Conservation (phyloP, 2,113 vertebrate genomes). For the Ranitomeya imitator region DNA sequence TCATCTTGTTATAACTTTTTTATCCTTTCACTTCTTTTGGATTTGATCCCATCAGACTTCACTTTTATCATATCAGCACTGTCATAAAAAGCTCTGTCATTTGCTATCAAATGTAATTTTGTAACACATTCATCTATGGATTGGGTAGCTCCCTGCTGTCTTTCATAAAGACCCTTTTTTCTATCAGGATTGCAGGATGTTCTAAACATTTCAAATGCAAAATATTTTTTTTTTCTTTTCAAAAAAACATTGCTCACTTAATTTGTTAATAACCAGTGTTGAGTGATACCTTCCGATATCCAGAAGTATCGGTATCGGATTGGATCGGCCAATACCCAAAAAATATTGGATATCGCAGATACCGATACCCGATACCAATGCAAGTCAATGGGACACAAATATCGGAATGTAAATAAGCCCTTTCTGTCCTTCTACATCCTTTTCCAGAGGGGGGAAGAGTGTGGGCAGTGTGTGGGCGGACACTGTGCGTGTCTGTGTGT, state of each 20-base stretch:
- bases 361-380: too few species aligned
- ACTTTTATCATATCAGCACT: conserved; percentile 43
- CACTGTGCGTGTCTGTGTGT: too few species aligned
- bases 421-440: too few species aligned
- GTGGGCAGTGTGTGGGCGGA: too few species aligned
- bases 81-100: conserved; percentile 30
- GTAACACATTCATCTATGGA: conserved; percentile 32
- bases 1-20: conserved; percentile 33
- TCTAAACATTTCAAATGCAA: conserved; percentile 10
- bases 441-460: too few species aligned
- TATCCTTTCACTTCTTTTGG: conserved; percentile 22
- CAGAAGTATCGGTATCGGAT: too few species aligned
- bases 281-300: too few species aligned
- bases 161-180: conserved; percentile 14
- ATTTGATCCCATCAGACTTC: conserved; percentile 27
- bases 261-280: neutral
- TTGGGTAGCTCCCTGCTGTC: conserved; percentile 36
- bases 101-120: conserved; percentile 44
- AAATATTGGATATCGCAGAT: too few species aligned
- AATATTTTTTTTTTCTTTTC: neutral
- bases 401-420: too few species aligned
- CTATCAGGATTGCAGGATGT: conserved; percentile 5
- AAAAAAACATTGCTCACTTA: neutral
- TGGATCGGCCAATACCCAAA: too few species aligned
- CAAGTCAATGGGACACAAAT: too few species aligned